Percentiles rank a stretch among this genome's conserved stretches.
These are phyloP conservation scores for Panzeria rudis DNA, from an alignment of 2,888 invertebrate genomes.

Conservation along the genomic window DNA sequence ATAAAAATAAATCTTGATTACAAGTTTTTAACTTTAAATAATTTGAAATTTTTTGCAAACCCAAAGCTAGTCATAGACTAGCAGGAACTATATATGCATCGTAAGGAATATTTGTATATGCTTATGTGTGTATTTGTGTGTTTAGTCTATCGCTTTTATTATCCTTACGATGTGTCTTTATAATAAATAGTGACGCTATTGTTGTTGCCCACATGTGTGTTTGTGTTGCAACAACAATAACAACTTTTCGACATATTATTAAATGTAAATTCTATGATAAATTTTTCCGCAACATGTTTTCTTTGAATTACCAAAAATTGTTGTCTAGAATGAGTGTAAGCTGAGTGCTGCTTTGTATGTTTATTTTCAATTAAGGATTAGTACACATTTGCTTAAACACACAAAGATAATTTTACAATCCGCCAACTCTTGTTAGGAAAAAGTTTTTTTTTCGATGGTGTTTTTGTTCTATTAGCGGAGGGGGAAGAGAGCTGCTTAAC, in stretches of 20 bases:
- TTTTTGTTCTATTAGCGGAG: background rate
- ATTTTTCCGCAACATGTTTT: constrained; percentile 71
- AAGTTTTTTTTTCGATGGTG: constrained; percentile 7
- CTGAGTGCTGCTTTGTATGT: constrained; percentile 65
- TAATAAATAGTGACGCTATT: constrained; percentile 43
- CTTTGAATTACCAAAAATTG: constrained; percentile 70
- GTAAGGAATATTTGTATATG: background rate
- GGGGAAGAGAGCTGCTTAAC: background rate
- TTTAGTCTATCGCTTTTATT: constrained; percentile 56
- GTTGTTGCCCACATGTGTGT: constrained; percentile 32
- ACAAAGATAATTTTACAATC: constrained; percentile 51
- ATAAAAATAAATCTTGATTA: constrained; percentile 70
- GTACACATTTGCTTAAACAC: constrained; percentile 62
- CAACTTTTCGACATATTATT: constrained; percentile 54
- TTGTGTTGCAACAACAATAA: background rate
- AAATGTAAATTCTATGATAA: constrained; percentile 68
- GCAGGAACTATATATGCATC: background rate
- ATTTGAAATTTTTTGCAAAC: constrained; percentile 42
- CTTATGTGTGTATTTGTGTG: background rate
- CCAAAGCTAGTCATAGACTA: constrained; percentile 4
- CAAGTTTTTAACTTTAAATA: constrained; percentile 68
- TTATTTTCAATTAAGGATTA: constrained; percentile 79
- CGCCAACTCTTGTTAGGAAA: constrained; percentile 32
- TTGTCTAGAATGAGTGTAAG: constrained; percentile 19
- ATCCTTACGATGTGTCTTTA: constrained; percentile 53